Base-by-base conservation (phyloP, 2,113 vertebrate genomes). In the Cyanoramphus novaezelandiae region DNA sequence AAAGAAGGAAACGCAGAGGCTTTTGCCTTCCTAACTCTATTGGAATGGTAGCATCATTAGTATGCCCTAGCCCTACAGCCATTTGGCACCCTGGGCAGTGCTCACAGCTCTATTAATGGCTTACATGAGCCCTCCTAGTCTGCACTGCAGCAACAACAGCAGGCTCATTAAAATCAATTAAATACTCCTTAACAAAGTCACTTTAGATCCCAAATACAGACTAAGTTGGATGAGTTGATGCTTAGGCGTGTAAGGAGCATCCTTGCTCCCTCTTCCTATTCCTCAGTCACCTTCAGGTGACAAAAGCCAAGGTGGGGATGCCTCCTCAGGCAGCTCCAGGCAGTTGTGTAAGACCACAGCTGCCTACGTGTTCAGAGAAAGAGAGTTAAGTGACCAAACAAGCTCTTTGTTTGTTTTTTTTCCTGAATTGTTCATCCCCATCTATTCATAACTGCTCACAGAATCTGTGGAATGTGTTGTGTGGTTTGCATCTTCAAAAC, bases 401-500 rank as follows among this genome's bases (percentile, higher is more conserved):
- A 93, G 85, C 33, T 39, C 59, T 55, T 95, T 80, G 82, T 82
- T 84, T 88, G 88, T 25, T 69, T 92, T 65, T 53, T 57, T 39
- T 39, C 84, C 63, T 52, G 87, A 92, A 95, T 91, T 86, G 90
- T 71, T 95, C 86, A 82, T 74, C 87, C 81, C 39, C 68, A 77
- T 94, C 91, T 86, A 93, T 82, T 93, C 88, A 85, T 39, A 78
- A 94, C 79, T 74, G 50, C 94, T 93, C 62, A 7, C 67, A 94
- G 93, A 94, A 93, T 96, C 85, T 12, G 1, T 89, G 96, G 97
- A 97, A 97, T 97, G 94, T 70, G 83, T 95, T 95, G 95, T 93
- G 90, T 96, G 96, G 91, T 96, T 95, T 96, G 85, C 87, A 96
- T 94, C 92, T 92, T 97, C 82, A 96, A 97, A 96, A 97, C 95